Evolutionary conservation across 2,113 vertebrate species (phyloP), one percentile per base, ranked within the genome.

Genomic region (Nesoenas mayeri): DNA sequence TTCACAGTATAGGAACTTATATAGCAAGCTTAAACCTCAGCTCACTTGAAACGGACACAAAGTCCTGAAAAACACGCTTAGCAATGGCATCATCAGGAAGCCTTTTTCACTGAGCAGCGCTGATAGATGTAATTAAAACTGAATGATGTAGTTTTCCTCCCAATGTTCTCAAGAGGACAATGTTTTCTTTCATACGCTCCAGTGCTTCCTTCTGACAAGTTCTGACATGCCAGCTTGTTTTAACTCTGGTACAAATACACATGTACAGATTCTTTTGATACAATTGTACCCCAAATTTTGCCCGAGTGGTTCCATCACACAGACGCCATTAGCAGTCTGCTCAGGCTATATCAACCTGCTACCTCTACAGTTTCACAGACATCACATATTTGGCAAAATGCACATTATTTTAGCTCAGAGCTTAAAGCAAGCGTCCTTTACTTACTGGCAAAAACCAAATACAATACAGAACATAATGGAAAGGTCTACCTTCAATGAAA

Each of bases 51-150:
- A 93, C 2, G 6, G 47, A 73, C 51, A 62, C 54, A 16, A 67
- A 58, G 47, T 51, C 88, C 73, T 90, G 95, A 90, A 93, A 96
- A 96, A 96, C 88, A 94, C 4, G 67, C 90, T 90, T 64, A 65
- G 86, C 88, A 84, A 86, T 50, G n/a, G n/a, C 92, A 95, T 93
- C 93, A 93, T 73, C 73, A 80, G 56, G 82, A 94, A 95, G 56
- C 71, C 58, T 88, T 89, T 71, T 72, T n/a, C 32, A 89, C 6
- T 1, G 10, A 86, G 40, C 73, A 57, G 53, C 2, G 44, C 53
- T 93, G 93, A 96, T 42, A 88, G 92, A 54, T 72, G 28, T n/a
- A 95, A 96, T 94, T 94, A 95, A 93, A 97, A 94, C 13, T 6
- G 34, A 91, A 87, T 92, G 78, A 93, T 2, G 7, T 47, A 14